Evolutionary conservation across 2,888 invertebrate genomes (phyloP).

Genomic region (Gerosis bhagava): DNA sequence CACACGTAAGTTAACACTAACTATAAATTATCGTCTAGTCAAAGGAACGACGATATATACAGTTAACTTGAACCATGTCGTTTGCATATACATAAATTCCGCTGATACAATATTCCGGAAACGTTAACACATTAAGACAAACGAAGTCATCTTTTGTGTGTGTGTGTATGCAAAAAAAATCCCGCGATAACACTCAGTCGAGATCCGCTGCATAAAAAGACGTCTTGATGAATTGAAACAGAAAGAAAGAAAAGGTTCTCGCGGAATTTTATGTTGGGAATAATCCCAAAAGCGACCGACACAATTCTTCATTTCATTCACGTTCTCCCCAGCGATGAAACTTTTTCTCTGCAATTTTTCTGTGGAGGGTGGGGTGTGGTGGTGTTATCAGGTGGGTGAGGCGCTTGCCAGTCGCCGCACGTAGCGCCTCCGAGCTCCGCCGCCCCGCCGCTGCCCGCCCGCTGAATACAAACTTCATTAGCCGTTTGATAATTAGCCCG

Average conservation of each 20-base stretch:
- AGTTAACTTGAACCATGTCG: too few relatives aligned
- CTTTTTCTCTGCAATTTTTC: constrained; percentile 82
- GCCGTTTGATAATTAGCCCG: constrained; percentile 82
- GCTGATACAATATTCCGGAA: constrained; percentile 2
- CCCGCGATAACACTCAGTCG: constrained; percentile 36
- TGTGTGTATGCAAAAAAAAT: too few relatives aligned
- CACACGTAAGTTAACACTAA: constrained; percentile 49
- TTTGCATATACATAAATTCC: too few relatives aligned
- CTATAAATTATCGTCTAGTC: constrained; percentile 52
- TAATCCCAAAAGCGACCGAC: constrained; percentile 77
- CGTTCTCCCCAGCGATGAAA: constrained; percentile 81
- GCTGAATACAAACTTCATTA: constrained; percentile 83
- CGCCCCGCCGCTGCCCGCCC: constrained; percentile 57
- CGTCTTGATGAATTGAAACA: constrained; percentile 70
- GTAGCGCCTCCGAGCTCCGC: constrained; percentile 64
- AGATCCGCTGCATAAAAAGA: constrained; percentile 45
- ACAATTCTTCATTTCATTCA: constrained; percentile 82
- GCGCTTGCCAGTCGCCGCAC: constrained; percentile 75
- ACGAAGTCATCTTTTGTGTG: constrained; percentile 13
- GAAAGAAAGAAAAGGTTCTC: constrained; percentile 72
- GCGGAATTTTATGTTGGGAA: constrained; percentile 71
- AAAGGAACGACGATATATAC: constrained; percentile 37
- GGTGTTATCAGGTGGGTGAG: constrained; percentile 78
- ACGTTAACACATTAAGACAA: constrained; percentile 5
- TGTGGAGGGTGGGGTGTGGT: constrained; percentile 75